Evolutionary conservation across 2,113 vertebrate genomes (phyloP).

Genomic region (Apeltes quadracus): DNA sequence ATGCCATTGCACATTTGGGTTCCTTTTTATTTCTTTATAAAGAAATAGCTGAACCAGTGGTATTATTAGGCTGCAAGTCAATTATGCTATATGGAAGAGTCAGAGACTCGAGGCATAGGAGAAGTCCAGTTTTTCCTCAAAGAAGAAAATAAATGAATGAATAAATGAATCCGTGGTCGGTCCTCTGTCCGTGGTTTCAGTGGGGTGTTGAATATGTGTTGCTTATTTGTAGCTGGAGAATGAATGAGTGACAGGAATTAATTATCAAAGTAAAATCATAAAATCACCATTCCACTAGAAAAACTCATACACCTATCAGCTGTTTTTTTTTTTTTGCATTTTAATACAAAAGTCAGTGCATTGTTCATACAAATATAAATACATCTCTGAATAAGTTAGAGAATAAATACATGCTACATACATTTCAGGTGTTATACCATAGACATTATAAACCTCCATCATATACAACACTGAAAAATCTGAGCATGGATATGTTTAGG

Average conservation of each 20-base stretch:
- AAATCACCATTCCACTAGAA: constrained; percentile 5
- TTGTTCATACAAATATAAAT: constrained; percentile 69
- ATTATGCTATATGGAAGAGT: no score
- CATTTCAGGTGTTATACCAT: constrained; percentile 12
- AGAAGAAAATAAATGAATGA: background rate
- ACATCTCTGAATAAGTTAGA: constrained; percentile 75
- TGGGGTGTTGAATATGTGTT: background rate
- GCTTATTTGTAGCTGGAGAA: background rate
- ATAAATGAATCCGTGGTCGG: background rate
- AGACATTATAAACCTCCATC: constrained; percentile 17
- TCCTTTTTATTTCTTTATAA: background rate
- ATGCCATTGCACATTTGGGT: background rate
- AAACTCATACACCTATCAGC: no score
- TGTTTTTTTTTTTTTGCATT: constrained; percentile 16
- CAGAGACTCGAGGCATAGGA: no score
- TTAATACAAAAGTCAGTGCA: constrained; percentile 42
- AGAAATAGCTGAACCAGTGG: background rate
- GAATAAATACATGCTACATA: constrained; percentile 69
- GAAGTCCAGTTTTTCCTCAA: background rate
- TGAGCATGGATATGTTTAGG: background rate
- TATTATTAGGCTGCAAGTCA: background rate
- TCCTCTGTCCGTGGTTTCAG: background rate
- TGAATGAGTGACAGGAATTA: background rate
- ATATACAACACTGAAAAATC: constrained; percentile 36
- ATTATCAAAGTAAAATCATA: background rate